Conservation (phyloP, 35 echinoderm and acorn worm species). For the Strongylocentrotus purpuratus region DNA sequence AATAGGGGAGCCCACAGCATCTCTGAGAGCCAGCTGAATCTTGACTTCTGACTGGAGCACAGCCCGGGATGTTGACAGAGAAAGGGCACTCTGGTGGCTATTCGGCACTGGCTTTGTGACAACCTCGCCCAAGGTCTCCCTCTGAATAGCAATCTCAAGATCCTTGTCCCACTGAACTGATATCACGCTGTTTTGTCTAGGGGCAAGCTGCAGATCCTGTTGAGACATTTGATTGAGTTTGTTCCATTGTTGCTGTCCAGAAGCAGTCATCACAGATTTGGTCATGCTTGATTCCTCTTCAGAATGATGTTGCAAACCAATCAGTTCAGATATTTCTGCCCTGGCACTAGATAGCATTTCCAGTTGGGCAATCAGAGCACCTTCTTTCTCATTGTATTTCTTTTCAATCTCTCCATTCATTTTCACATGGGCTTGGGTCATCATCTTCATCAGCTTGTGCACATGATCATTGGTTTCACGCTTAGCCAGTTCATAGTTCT, state of each 20-base stretch:
- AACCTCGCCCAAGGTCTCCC: background rate
- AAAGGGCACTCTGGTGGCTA: background rate
- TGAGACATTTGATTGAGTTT: background rate
- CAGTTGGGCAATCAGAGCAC: conserved; percentile 6
- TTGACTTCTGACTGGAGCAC: conserved; percentile 25
- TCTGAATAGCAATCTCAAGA: background rate
- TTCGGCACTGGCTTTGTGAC: conserved; percentile 32
- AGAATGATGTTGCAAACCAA: background rate
- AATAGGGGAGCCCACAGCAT: conserved; percentile 19
- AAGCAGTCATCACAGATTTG: conserved; percentile 38
- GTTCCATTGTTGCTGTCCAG: conserved; percentile 35
- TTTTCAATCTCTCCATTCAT: conserved; percentile 37
- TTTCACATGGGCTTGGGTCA: conserved; percentile 48
- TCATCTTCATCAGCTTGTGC: conserved; percentile 41
- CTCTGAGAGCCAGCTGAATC: conserved; percentile 9
- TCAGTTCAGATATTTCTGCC: background rate
- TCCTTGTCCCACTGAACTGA: conserved; percentile 30
- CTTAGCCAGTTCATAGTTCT: background rate
- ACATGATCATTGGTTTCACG: background rate
- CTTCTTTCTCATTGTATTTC: conserved; percentile 36
- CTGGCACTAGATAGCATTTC: background rate
- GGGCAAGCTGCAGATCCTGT: conserved; percentile 12
- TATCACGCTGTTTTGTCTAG: conserved; percentile 17
- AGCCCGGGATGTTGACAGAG: background rate
- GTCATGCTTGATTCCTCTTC: conserved; percentile 12